A percentile compares a stretch with the other conserved stretches of the same genome.
phyloP scores from a whole-genome alignment of 2,888 invertebrate genomes.

The Brachypalpus laphriformis region DNA sequence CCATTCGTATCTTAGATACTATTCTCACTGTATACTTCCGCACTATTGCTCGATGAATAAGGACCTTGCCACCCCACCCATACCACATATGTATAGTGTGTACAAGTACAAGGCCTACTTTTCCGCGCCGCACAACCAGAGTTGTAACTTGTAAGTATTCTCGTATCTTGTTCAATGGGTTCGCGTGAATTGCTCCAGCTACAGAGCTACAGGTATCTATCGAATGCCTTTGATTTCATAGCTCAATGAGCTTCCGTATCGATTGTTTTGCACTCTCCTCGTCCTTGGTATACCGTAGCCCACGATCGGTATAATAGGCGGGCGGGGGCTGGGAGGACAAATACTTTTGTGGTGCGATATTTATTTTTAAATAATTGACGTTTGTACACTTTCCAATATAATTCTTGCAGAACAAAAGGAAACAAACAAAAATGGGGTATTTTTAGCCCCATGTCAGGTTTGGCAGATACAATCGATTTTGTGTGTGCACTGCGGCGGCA shows the following conservation, averaged over 20 bases:
- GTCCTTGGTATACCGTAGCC: constrained; percentile 35
- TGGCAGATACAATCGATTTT: constrained; percentile 51
- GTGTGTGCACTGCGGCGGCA: constrained; percentile 9
- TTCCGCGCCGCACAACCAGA: background rate
- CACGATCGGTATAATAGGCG: constrained; percentile 30
- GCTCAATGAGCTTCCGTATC: constrained; percentile 66
- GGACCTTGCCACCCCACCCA: background rate
- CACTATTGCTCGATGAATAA: constrained; percentile 29
- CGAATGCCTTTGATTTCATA: constrained; percentile 70
- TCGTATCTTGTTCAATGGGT: constrained; percentile 62
- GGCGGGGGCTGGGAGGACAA: background rate
- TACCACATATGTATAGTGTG: background rate
- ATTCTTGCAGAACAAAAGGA: constrained; percentile 50
- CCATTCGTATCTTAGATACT: constrained; percentile 1
- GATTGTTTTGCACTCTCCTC: constrained; percentile 44
- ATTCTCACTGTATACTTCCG: constrained; percentile 22
- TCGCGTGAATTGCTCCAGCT: constrained; percentile 52
- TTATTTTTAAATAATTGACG: constrained; percentile 73
- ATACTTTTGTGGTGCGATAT: constrained; percentile 52
- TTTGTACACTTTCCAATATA: constrained; percentile 55
- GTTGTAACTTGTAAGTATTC: constrained; percentile 26
- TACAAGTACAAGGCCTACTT: constrained; percentile 23
- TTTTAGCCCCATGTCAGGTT: constrained; percentile 15
- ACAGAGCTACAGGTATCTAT: constrained; percentile 59
- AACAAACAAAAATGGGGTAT: constrained; percentile 39